Evolutionary conservation across 2,797 vertebrate species (phyloP).

Genomic region (Chelon auratus): DNA sequence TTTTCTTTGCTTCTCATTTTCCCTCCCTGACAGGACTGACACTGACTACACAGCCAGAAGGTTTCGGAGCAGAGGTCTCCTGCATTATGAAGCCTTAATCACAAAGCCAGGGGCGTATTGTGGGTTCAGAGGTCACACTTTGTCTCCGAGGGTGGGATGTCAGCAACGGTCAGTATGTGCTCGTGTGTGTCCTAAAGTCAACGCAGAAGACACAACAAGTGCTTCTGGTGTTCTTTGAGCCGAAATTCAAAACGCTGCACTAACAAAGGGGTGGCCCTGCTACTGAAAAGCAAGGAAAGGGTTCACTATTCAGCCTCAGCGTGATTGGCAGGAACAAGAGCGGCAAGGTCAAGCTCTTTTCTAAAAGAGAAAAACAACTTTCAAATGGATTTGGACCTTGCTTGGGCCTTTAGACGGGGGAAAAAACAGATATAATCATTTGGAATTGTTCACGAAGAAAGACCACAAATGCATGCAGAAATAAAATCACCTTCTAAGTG

Average conservation of each 20-base stretch:
- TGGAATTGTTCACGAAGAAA: not conserved
- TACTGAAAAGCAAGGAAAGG: slow-evolving; percentile 37
- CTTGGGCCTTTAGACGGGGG: not conserved
- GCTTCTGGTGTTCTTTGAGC: slow-evolving; percentile 45
- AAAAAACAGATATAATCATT: slow-evolving; percentile 16
- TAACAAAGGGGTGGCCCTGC: slow-evolving; percentile 46
- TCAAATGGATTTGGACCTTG: slow-evolving; percentile 25
- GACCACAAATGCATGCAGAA: not conserved
- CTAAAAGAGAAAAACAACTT: slow-evolving; percentile 30
- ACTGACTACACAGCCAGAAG: not conserved
- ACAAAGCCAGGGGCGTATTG: slow-evolving; percentile 38
- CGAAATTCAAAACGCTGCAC: slow-evolving; percentile 54
- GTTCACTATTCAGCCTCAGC: slow-evolving; percentile 17
- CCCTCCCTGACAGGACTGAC: slow-evolving; percentile 34
- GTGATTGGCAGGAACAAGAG: slow-evolving; percentile 58
- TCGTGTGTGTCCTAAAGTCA: slow-evolving; percentile 19
- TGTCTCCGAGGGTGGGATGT: slow-evolving; percentile 20
- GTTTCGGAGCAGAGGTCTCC: not conserved
- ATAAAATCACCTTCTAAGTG: not conserved
- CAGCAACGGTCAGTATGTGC: slow-evolving; percentile 4
- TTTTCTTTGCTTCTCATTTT: slow-evolving; percentile 12
- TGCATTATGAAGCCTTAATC: slow-evolving; percentile 32
- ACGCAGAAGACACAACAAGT: slow-evolving; percentile 28
- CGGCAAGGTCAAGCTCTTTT: slow-evolving; percentile 44
- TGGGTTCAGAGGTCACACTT: slow-evolving; percentile 59